Evolutionary conservation across 2,888 invertebrate species (phyloP), one percentile per base, ranked within the genome.

Genomic region (Baronia brevicornis): DNA sequence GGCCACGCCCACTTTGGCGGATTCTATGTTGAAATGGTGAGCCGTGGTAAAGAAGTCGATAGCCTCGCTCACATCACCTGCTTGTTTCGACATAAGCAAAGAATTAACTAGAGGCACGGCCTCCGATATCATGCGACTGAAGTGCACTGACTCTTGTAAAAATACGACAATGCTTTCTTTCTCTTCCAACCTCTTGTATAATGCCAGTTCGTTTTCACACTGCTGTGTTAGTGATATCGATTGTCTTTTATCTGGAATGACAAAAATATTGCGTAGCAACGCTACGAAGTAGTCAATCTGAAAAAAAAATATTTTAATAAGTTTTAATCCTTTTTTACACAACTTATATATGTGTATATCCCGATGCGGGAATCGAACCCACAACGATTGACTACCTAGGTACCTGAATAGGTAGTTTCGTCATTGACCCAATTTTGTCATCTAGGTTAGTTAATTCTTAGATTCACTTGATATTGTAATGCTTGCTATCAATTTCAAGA

Each of bases 11-110:
- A 74, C 55, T 46, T 89, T 87, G 2, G 91, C 90, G 28, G 89
- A 89, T 39, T 89, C 88, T n/a, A 95, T 88, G 31, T 91, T 89
- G 56, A 94, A 94, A 43, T 91, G 87, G 54, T 89, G 90, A 0
- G 93, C 93, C 0, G 91, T 88, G 0, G 93, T 92, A 48, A 97
- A 92, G 62, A 97, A 95, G 37, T 94, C 91, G 12, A 97, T 92
- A 0, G 97, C 93, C 65, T 97, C 97, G 31, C 91, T 87, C 6
- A 95, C 92, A 64, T 97, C 97, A 0, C 91, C 88, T 3, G 90
- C 87, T 39, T 88, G 88, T 44, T 89, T 88, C 0, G 92, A 91
- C 63, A 89, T 87, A 5, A 97, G 77, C 54, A 96, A 73, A 9
- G 90, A 86, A 44, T 90, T 89, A 36, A 95, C 89, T n/a, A 90